Conservation (phyloP, 2,888 invertebrate genomes). For the Oxycera nigricornis region DNA sequence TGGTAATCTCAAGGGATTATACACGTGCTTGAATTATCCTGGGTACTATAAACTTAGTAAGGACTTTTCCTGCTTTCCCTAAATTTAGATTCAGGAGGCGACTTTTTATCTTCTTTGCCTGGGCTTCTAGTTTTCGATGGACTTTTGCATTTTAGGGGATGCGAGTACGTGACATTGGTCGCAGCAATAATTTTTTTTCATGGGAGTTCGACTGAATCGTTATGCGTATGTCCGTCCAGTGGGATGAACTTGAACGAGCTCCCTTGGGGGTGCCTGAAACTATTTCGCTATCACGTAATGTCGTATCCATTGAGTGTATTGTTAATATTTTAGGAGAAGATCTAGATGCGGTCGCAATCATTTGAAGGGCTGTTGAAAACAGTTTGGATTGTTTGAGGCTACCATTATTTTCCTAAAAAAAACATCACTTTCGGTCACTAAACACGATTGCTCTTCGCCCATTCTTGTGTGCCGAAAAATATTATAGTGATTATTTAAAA, state of each 20-base stretch:
- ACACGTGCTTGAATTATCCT: conserved; percentile 6
- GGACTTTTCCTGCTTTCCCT: background rate
- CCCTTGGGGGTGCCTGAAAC: background rate
- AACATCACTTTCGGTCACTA: too few relatives aligned
- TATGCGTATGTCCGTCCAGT: background rate
- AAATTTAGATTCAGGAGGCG: background rate
- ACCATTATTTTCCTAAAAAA: too few relatives aligned
- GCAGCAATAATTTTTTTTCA: background rate
- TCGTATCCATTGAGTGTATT: background rate
- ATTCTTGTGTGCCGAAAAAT: too few relatives aligned
- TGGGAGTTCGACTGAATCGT: conserved; percentile 1
- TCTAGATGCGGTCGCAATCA: too few relatives aligned
- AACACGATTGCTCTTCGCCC: too few relatives aligned
- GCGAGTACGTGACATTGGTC: conserved; percentile 18
- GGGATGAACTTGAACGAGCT: background rate
- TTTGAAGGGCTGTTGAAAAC: too few relatives aligned
- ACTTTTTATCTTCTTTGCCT: conserved; percentile 8
- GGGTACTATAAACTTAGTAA: conserved; percentile 14
- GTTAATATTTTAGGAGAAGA: too few relatives aligned
- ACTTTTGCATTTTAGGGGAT: background rate
- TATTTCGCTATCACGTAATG: background rate
- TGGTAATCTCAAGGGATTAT: conserved; percentile 17
- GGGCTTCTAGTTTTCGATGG: background rate
- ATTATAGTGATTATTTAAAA: too few relatives aligned
- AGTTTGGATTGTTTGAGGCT: too few relatives aligned